Percentiles rank a stretch among this genome's conserved stretches.
These are phyloP conservation scores for Plumapathes pennacea DNA, from an alignment of 92 coral and sea anemone genomes.

Conservation along the genomic window DNA sequence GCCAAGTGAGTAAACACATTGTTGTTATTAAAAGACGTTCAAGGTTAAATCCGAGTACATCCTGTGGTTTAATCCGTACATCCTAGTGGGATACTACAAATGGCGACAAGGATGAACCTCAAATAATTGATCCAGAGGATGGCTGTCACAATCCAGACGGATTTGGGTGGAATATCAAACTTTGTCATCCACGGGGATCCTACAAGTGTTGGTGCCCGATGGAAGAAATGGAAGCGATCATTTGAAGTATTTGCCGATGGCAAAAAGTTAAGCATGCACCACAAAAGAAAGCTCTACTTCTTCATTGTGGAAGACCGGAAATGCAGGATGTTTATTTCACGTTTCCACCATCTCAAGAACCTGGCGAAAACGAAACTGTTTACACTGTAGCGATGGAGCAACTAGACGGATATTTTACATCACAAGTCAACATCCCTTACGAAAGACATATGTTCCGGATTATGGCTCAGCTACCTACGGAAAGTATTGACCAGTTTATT, in stretches of 20 bases:
- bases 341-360: conserved; percentile 32
- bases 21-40: conserved; percentile 1
- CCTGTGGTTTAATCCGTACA: conserved; percentile 12
- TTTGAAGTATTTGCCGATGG: conserved; percentile 30
- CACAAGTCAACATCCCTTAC: conserved; percentile 43
- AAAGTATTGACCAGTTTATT: conserved; percentile 38
- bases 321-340: conserved; percentile 42
- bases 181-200: conserved; percentile 6
- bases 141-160: conserved; percentile 11
- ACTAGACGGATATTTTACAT: conserved; percentile 13
- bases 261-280: conserved; percentile 21
- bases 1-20: not conserved
- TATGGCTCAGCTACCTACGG: conserved; percentile 45
- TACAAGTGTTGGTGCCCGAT: conserved; percentile 25
- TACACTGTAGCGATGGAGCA: conserved; percentile 34
- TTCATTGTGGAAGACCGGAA: conserved; percentile 35
- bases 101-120: conserved; percentile 20
- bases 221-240: conserved; percentile 54
- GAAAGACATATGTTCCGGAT: conserved; percentile 36
- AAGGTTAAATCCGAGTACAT: conserved; percentile 12
- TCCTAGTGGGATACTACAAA: conserved; percentile 16
- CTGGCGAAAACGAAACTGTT: conserved; percentile 38
- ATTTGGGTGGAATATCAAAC: conserved; percentile 27
- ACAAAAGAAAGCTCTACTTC: conserved; percentile 33
- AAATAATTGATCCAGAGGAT: not conserved